Percentiles rank a stretch among this genome's conserved stretches.
These are phyloP conservation scores for Saxicola maurus DNA, from an alignment of 2,797 vertebrate genomes.

Conservation along the genomic window DNA sequence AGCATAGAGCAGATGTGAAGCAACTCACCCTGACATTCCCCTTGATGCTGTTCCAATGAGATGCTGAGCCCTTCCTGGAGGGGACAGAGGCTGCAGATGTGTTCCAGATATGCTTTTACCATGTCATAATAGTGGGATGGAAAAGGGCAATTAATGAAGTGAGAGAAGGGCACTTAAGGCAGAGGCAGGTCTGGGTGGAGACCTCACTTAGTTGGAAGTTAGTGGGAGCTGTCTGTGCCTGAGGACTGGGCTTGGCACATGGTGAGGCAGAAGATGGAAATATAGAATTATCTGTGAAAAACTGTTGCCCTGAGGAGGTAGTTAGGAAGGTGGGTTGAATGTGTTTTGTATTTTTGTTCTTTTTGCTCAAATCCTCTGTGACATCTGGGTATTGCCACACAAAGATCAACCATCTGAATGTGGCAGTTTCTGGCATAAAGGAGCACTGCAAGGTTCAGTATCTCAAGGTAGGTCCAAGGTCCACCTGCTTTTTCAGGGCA, in stretches of 20 bases:
- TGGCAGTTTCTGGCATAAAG: background rate
- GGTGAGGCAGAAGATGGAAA: background rate
- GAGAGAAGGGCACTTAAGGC: background rate
- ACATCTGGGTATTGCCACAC: accelerated
- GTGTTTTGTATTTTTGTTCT: background rate
- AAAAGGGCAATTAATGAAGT: background rate
- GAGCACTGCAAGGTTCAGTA: background rate
- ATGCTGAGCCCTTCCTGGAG: background rate
- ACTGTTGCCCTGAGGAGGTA: background rate
- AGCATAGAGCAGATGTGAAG: background rate
- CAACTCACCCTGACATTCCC: background rate
- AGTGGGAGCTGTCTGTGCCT: background rate
- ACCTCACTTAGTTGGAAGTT: background rate
- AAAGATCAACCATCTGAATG: background rate
- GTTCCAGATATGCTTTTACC: background rate
- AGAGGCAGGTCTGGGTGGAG: background rate
- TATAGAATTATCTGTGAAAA: background rate
- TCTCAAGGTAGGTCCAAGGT: background rate
- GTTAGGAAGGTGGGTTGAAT: background rate
- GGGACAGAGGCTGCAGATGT: background rate
- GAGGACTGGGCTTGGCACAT: background rate
- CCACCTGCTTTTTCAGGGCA: background rate
- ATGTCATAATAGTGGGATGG: background rate
- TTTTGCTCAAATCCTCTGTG: accelerated
- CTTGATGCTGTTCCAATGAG: background rate